Base-by-base conservation (phyloP, 1,140 invertebrate genomes). In the Luehdorfia chinensis region DNA sequence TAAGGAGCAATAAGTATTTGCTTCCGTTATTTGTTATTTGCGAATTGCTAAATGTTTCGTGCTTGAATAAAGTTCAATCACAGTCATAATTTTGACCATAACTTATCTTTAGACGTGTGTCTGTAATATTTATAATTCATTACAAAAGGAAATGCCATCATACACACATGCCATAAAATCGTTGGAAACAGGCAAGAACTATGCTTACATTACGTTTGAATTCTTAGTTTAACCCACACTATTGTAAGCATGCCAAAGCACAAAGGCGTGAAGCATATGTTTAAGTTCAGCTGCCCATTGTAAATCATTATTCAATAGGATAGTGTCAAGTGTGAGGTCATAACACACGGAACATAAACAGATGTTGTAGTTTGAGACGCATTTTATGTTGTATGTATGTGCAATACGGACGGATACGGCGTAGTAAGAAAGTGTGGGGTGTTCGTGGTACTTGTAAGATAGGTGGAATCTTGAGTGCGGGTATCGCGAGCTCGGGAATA, bases 401-500 rank as follows among this genome's bases (percentile, higher is more conserved):
- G 8, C 13, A 18, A 18, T 23, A 3, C 11, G 12, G 9, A 11
- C 7, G 37, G 19, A 27, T 13, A 13, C 12, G 6, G 37, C 21
- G 21, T 27, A 43, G 34, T 34, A 41, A 41, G 34, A 55, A 46
- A 25, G 13, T 23, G 30, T 36, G 53, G 48, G 30, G 39, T 55
- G 50, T 53, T 28, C 28, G 30, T 32, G 47, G 37, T 18, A 37
- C 52, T 48, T 46, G 53, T 50, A 49, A 49, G 54, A 62, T 60
- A 59, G 62, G 61, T 45, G 54, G 54, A 63, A 62, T 77, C 63
- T 71, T 67, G 68, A 73, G 68, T 70, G 59, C 57, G 66, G 49
- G 64, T 75, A 68, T 71, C 69, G 75, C 66, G 69, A 66, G 59
- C 57, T 71, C 48, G 55, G 66, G 56, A 67, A 77, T 81, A 70